Evolutionary conservation across 2,113 vertebrate species (phyloP).

Genomic region (Struthio camelus): DNA sequence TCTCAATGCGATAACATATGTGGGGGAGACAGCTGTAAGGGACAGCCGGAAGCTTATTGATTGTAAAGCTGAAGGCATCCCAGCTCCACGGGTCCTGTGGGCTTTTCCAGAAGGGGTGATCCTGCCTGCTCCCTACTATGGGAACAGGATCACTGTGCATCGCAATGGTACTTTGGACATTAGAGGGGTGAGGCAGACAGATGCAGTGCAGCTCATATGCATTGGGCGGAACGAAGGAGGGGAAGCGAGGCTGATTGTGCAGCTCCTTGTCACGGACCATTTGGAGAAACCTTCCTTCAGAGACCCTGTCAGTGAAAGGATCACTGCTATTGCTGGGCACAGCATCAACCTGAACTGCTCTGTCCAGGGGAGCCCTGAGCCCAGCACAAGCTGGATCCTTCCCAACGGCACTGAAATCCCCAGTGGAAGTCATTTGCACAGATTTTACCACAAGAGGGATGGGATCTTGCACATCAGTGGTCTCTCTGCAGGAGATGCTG

Average conservation of each 20-base stretch:
- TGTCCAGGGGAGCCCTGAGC: constrained; percentile 67
- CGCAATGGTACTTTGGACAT: constrained; percentile 91
- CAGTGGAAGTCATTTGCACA: constrained; percentile 70
- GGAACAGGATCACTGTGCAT: constrained; percentile 85
- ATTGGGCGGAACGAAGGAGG: constrained; percentile 89
- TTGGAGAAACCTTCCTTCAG: constrained; percentile 70
- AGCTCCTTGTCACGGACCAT: constrained; percentile 78
- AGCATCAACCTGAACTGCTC: constrained; percentile 88
- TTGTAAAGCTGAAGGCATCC: constrained; percentile 83
- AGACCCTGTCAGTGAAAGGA: constrained; percentile 73
- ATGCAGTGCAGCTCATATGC: constrained; percentile 82
- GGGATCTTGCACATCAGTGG: constrained; percentile 84
- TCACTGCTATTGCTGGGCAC: constrained; percentile 80
- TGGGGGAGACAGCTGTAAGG: constrained; percentile 71
- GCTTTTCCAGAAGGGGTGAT: constrained; percentile 87
- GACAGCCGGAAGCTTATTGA: constrained; percentile 79
- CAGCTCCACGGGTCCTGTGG: constrained; percentile 84
- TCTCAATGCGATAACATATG: constrained; percentile 53
- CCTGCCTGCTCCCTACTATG: constrained; percentile 86
- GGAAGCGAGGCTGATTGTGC: constrained; percentile 81
- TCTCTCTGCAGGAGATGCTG: constrained; percentile 79
- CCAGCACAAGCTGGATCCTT: constrained; percentile 84
- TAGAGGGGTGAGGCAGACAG: constrained; percentile 71
- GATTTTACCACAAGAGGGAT: constrained; percentile 82
- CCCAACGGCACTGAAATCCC: constrained; percentile 82